Percentiles rank a stretch among this genome's conserved stretches.
Evolutionary conservation across 2,888 invertebrate genomes (phyloP).

Genomic region (Lasioglossum villosulum): DNA sequence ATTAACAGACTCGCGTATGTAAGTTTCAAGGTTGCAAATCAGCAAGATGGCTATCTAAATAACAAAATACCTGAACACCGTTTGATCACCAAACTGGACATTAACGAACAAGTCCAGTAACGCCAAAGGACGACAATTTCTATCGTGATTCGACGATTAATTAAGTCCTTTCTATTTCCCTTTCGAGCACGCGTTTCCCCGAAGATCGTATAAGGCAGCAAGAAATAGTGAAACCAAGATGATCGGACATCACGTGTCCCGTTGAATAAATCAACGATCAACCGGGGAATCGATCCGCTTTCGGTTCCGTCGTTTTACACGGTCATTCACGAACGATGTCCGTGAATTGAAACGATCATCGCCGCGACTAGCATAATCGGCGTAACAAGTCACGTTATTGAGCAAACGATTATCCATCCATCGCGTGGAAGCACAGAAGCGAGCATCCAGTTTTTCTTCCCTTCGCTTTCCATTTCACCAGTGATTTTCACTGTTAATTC

Average conservation of each 20-base stretch:
- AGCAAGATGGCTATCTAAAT: background rate
- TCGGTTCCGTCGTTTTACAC: background rate
- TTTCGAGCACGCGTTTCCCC: background rate
- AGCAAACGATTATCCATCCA: background rate
- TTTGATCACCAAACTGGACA: background rate
- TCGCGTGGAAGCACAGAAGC: background rate
- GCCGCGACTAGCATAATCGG: background rate
- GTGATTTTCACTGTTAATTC: slow-evolving; percentile 67
- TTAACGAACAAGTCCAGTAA: background rate
- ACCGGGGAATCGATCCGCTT: background rate
- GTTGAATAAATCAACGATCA: background rate
- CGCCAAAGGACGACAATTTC: background rate
- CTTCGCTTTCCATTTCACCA: slow-evolving; percentile 57
- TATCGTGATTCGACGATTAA: background rate
- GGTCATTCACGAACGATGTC: background rate
- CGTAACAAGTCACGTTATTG: background rate
- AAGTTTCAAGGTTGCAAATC: background rate
- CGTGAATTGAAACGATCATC: background rate
- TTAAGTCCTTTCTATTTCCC: background rate
- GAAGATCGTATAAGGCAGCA: background rate
- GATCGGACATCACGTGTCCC: background rate
- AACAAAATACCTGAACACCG: background rate
- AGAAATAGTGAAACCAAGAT: background rate
- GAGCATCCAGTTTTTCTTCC: background rate
- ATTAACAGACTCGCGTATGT: background rate